phyloP scores from a whole-genome alignment of 2,797 vertebrate species.

The Pseudomugil gertrudae region DNA sequence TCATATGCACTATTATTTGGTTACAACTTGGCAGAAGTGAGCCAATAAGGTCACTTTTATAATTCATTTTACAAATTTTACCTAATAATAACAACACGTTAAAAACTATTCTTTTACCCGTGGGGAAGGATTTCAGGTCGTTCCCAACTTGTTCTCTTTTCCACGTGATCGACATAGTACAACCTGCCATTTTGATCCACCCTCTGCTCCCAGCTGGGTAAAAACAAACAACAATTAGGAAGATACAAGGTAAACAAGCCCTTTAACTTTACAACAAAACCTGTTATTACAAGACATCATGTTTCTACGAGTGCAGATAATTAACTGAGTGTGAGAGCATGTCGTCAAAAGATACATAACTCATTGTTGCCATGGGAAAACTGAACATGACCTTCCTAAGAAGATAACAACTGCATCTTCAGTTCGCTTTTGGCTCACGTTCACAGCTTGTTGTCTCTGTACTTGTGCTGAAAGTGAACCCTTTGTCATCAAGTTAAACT shows the following conservation, averaged over 20 bases:
- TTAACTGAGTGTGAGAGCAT: no score
- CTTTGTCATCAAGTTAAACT: no score
- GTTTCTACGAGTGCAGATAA: no score
- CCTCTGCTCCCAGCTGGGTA: constrained; percentile 94
- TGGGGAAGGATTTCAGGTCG: constrained; percentile 94
- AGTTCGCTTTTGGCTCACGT: no score
- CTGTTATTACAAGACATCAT: background rate
- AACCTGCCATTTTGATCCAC: constrained; percentile 92
- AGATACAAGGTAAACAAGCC: background rate
- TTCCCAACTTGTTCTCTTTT: constrained; percentile 98
- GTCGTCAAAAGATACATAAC: no score
- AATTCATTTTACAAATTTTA: background rate
- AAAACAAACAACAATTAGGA: constrained; percentile 15
- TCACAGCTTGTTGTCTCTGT: no score
- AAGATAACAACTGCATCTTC: no score
- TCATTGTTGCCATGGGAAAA: no score
- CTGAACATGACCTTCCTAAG: no score
- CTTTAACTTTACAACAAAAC: background rate
- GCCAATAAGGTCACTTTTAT: no score
- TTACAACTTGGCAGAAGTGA: background rate
- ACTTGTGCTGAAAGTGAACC: no score
- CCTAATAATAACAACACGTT: background rate
- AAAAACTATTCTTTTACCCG: constrained; percentile 81
- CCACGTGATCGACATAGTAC: constrained; percentile 97
- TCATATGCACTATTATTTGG: background rate